These are phyloP conservation scores for Brassicogethes aeneus DNA, from an alignment of 2,888 invertebrate genomes.

Conservation along the genomic window DNA sequence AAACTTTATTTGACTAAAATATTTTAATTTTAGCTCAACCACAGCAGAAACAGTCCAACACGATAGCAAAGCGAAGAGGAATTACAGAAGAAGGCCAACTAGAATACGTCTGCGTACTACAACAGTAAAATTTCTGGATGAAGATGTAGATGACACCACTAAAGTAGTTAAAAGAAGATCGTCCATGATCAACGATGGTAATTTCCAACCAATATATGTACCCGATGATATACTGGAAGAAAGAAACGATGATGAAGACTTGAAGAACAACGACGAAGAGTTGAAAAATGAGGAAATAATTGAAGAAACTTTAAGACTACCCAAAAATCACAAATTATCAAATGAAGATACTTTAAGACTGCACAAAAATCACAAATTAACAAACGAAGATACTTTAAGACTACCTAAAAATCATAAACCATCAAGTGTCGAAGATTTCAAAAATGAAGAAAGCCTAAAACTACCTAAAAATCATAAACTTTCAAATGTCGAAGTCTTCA, in stretches of 20 bases:
- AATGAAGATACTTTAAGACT: not conserved
- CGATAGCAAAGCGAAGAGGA: slow-evolving; percentile 21
- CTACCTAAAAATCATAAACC: slow-evolving; percentile 1
- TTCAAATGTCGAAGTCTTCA: slow-evolving; percentile 19
- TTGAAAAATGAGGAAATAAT: no score
- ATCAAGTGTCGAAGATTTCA: not conserved
- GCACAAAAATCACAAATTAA: no score
- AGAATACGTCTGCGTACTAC: slow-evolving; percentile 22
- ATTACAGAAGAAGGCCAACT: slow-evolving; percentile 24
- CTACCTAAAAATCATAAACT: not conserved
- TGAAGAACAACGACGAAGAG: slow-evolving; percentile 8
- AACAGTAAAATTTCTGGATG: slow-evolving; percentile 14
- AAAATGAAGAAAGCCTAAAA: slow-evolving; percentile 5
- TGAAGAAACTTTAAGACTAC: not conserved
- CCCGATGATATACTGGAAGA: slow-evolving; percentile 6
- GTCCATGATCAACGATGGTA: slow-evolving; percentile 1
- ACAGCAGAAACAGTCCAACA: slow-evolving; percentile 4
- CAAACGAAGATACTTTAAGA: not conserved
- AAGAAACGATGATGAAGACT: slow-evolving; percentile 6
- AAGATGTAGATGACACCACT: slow-evolving; percentile 16
- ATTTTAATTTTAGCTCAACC: slow-evolving; percentile 10
- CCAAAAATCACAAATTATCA: not conserved
- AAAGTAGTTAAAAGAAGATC: slow-evolving; percentile 20
- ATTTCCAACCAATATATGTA: slow-evolving; percentile 2
- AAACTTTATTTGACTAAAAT: not conserved